phyloP scores from a whole-genome alignment of 2,113 vertebrate species.

The Cynopterus brachyotis region DNA sequence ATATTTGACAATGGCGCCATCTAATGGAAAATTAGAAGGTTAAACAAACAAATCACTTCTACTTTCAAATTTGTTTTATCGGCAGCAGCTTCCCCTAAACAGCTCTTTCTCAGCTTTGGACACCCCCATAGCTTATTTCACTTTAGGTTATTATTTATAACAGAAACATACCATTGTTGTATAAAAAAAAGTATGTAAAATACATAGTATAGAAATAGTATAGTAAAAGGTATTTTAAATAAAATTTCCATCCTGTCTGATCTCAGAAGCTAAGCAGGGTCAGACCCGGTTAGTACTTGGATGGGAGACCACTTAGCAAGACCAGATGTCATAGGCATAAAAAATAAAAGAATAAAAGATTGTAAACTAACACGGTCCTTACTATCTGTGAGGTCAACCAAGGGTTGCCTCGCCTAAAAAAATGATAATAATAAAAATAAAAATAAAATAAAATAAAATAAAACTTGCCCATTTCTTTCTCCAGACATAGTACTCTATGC shows the following conservation, averaged over 20 bases:
- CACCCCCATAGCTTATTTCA: not conserved
- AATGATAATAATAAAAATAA: not conserved
- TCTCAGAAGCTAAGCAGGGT: too few species aligned
- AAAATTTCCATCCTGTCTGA: not conserved
- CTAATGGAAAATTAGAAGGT: constrained; percentile 70
- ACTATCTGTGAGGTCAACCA: too few species aligned
- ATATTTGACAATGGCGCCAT: constrained; percentile 79
- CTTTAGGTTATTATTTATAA: not conserved
- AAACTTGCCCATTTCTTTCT: not conserved
- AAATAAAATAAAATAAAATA: not conserved
- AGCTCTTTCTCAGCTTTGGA: not conserved
- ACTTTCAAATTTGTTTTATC: not conserved
- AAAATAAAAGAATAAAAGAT: too few species aligned
- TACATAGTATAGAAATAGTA: not conserved
- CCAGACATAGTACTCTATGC: not conserved
- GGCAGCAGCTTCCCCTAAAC: not conserved
- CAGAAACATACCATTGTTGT: not conserved
- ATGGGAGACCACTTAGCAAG: too few species aligned
- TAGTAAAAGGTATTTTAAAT: not conserved
- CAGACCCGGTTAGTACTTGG: too few species aligned
- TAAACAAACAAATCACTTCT: not conserved
- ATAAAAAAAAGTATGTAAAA: not conserved
- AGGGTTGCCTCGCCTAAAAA: too few species aligned
- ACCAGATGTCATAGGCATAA: too few species aligned
- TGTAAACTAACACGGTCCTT: too few species aligned